Conservation (phyloP, 37 sponge, comb jelly and placozoan species). For the Dysidea cf. avara region DNA sequence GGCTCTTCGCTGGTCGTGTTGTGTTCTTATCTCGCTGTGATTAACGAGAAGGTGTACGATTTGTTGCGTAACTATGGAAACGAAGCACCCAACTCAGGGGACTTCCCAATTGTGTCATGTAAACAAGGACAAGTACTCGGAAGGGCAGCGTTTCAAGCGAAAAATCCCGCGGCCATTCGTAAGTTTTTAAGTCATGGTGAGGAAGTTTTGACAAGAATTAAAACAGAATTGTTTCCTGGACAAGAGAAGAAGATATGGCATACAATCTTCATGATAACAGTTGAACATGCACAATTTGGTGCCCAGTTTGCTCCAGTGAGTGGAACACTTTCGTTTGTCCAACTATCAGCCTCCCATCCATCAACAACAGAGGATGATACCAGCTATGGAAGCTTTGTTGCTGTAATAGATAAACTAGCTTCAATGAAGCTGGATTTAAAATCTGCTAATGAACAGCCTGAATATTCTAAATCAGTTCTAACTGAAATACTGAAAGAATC, state of each 20-base stretch:
- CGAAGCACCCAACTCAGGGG: neutral
- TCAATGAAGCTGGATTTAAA: too few relatives aligned
- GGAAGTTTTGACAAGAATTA: constrained; percentile 14
- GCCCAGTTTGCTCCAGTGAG: constrained; percentile 68
- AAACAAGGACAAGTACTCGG: constrained; percentile 1
- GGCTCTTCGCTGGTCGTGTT: constrained; percentile 54
- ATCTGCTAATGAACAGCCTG: too few relatives aligned
- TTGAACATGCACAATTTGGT: constrained; percentile 72
- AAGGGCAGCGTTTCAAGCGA: neutral
- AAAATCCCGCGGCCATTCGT: constrained; percentile 4
- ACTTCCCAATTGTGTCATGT: too few relatives aligned
- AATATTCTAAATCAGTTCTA: constrained; percentile 39
- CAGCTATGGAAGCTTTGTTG: too few relatives aligned
- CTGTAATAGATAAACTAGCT: too few relatives aligned
- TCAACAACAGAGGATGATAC: too few relatives aligned
- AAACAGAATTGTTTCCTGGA: too few relatives aligned
- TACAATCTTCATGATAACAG: constrained; percentile 53
- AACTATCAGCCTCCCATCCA: constrained; percentile 12
- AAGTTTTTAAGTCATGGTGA: constrained; percentile 28
- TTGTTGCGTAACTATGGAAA: constrained; percentile 31
- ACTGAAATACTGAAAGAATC: constrained; percentile 46
- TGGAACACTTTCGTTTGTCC: constrained; percentile 63
- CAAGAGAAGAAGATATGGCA: constrained; percentile 17
- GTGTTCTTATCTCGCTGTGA: constrained; percentile 43
- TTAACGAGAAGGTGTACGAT: constrained; percentile 56